Base-by-base conservation (phyloP, 2,797 vertebrate species). In the Aphelocoma californica region DNA sequence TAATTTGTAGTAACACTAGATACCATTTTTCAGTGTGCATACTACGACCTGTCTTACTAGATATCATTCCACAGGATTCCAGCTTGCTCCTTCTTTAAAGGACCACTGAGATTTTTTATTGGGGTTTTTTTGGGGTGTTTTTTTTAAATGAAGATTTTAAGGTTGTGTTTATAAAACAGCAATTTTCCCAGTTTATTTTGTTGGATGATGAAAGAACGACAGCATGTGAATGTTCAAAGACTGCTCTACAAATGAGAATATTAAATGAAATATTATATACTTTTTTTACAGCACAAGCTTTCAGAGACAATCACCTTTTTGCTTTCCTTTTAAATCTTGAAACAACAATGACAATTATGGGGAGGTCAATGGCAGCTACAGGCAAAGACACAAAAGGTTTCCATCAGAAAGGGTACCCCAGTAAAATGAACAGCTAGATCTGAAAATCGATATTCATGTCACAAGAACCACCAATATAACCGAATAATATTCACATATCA, bases 371-470 rank as follows among this genome's bases (percentile, higher is more conserved):
- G 1, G 79, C 77, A 91, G 91, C 94, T 93, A 92, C 60, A 91
- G 86, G 92, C 86, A 95, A 95, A 95, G 85, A 78, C 50, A 88
- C 57, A 86, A 90, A 87, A 94, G 36, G 19, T 71, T 92, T 85
- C 60, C 53, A 67, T 85, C 56, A 94, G 86, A 91, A 89, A 57
- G 36, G 23, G 9, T 34, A 85, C 6, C 24, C 25, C 42, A 77
- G 57, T 50, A 85, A 85, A 86, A 94, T 36, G 19, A 91, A 87
- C 4, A 91, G 40, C 66, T 73, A 42, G 57, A 78, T 78, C 48
- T 89, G 81, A 87, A 96, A 89, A 67, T 34, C 47, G 8, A 56
- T 19, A 86, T 79, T 88, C 40, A 32, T 58, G 62, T 56, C 69
- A 90, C 44, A 86, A 81, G 66, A 88, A 70, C 14, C 15, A 83